Conservation (phyloP, 1,140 invertebrate genomes). For the Eriosoma lanigerum region DNA sequence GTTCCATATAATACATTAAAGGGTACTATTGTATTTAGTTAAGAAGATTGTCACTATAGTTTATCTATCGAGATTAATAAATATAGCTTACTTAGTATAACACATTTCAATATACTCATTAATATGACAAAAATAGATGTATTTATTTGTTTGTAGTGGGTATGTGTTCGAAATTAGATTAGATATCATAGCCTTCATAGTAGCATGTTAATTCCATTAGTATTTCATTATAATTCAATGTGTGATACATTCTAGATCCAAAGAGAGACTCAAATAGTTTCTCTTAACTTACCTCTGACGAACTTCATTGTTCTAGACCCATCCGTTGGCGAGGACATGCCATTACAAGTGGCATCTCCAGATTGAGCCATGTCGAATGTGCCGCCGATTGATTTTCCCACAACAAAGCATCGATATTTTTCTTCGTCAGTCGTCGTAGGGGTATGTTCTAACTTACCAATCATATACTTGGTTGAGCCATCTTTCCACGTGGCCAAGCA, state of each 20-base stretch:
- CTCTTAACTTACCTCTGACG: conserved; percentile 62
- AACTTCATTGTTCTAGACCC: conserved; percentile 68
- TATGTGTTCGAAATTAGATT: neutral
- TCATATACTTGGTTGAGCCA: conserved; percentile 76
- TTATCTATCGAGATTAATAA: too few relatives aligned
- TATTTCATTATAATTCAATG: neutral
- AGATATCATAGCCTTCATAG: too few relatives aligned
- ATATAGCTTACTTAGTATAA: too few relatives aligned
- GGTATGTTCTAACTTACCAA: conserved; percentile 66
- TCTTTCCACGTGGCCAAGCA: conserved; percentile 85
- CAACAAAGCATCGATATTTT: conserved; percentile 69
- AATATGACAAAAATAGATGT: too few relatives aligned
- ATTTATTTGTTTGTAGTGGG: too few relatives aligned
- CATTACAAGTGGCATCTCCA: conserved; percentile 79
- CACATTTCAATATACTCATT: too few relatives aligned
- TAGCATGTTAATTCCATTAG: neutral
- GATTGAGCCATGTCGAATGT: conserved; percentile 72
- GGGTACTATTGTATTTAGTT: too few relatives aligned
- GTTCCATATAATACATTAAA: too few relatives aligned
- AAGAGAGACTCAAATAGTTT: neutral
- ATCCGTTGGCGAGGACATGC: conserved; percentile 67
- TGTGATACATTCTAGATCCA: neutral
- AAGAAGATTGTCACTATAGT: too few relatives aligned
- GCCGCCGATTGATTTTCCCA: conserved; percentile 57
- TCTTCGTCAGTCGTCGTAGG: conserved; percentile 64